Base-by-base conservation (phyloP, 2,113 vertebrate species). In the Ivindomyrus marchei region DNA sequence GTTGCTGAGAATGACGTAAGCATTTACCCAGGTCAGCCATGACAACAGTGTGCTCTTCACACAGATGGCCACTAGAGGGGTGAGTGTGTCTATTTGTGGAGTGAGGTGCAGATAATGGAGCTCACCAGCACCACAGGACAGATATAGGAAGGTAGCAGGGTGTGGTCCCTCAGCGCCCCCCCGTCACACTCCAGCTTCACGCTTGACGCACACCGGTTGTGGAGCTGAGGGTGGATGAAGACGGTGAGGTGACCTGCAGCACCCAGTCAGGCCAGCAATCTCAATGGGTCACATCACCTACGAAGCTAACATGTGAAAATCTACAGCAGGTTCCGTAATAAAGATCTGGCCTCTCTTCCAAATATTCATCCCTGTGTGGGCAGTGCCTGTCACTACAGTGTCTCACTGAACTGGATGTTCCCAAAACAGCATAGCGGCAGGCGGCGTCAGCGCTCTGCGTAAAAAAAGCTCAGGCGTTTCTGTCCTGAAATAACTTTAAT, bases 131-230 rank as follows among this genome's bases (percentile, higher is more conserved):
- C 98, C 49, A 97, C 96, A 0, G 98, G 98, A 90, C 98, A 99
- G 96, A 99, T 99, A 91, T 97, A 96, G 1, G 97, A 98, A 85
- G 98, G 98, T 91, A 98, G 95, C 91, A 99, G 97, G 91, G 97
- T 97, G 95, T 99, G 98, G 94, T 99, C 98, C 94, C 96, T 98
- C 94, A 99, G 89, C 84, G 95, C 93, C 90, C 98, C 98, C 90
- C 98, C 99, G 89, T 99, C 98, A 94, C 98, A 99, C 92, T 99
- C 98, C 0, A 97, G 96, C 95, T 97, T 99, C 91, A 98, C 94
- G 90, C 98, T 96, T 62, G 98, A 98, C 49, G 97, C 98, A 95
- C 98, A 99, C 92, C 99, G 99, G 92, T 99, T 99, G 94, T 99
- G 98, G 77, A 99, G 95, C 98, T 99, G 91, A 84, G 85, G 91